phyloP scores from a whole-genome alignment of 2,888 invertebrate genomes.

The Uropetala carovei region DNA sequence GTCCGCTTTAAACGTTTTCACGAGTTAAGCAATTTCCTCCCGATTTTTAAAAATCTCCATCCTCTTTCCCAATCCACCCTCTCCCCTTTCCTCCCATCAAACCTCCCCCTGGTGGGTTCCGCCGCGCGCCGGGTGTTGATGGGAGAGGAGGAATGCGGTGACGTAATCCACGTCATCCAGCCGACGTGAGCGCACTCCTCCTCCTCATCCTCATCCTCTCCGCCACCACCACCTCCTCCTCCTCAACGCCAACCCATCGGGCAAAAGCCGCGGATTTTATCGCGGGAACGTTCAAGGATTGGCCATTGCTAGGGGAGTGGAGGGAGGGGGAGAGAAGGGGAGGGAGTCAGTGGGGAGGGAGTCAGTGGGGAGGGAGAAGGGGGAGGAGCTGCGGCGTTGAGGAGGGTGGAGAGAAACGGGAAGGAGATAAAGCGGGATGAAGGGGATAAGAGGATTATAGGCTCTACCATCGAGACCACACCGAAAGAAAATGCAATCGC shows the following conservation, averaged over 20 bases:
- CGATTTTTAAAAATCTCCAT: not conserved
- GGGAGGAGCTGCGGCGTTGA: not conserved
- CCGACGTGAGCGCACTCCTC: not conserved
- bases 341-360: too few relatives aligned
- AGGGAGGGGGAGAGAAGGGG: not conserved
- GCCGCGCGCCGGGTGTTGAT: slow-evolving; percentile 41
- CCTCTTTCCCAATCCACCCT: not conserved
- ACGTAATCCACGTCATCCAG: slow-evolving; percentile 54
- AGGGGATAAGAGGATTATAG: not conserved
- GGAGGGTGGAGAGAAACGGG: not conserved
- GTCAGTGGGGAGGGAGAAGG: too few relatives aligned
- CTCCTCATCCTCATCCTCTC: not conserved
- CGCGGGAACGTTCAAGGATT: not conserved
- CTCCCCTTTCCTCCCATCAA: not conserved
- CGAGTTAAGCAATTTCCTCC: not conserved
- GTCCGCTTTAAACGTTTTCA: not conserved
- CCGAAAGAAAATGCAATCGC: slow-evolving; percentile 10
- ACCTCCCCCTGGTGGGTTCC: not conserved
- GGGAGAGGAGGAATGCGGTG: slow-evolving; percentile 53
- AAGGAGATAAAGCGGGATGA: not conserved
- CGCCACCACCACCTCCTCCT: not conserved
- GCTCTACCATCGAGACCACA: not conserved
- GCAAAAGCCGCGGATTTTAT: slow-evolving; percentile 14
- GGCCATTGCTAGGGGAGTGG: not conserved
- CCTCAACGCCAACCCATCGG: not conserved